Evolutionary conservation across 2,888 invertebrate species (phyloP).

Genomic region (Philonicus albiceps): DNA sequence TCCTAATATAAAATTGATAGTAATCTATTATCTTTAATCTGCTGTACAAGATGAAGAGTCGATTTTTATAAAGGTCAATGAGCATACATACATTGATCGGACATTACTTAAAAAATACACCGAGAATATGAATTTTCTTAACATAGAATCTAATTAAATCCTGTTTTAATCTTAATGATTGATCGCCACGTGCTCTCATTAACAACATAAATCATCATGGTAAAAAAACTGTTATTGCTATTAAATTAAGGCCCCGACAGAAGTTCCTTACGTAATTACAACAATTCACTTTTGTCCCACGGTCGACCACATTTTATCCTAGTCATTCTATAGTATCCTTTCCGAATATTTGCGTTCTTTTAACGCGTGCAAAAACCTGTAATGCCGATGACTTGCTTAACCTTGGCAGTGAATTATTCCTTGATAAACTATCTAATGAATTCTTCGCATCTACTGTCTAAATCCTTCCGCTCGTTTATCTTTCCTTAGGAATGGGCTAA

Average conservation of each 20-base stretch:
- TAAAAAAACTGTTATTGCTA: neutral
- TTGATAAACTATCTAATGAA: constrained; percentile 14
- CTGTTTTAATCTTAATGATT: neutral
- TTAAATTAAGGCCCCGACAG: neutral
- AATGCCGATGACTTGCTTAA: neutral
- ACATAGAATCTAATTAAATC: neutral
- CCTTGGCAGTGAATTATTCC: constrained; percentile 27
- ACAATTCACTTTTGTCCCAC: neutral
- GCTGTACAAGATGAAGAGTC: too few relatives aligned
- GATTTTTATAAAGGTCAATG: too few relatives aligned
- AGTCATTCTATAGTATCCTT: neutral
- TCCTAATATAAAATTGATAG: too few relatives aligned
- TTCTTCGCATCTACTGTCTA: neutral
- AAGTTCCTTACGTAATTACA: neutral
- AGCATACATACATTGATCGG: too few relatives aligned
- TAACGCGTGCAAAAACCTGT: neutral
- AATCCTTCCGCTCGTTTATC: constrained; percentile 13
- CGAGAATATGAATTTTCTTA: too few relatives aligned
- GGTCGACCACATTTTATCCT: neutral
- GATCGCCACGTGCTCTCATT: neutral
- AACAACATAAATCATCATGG: neutral
- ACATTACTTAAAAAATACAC: too few relatives aligned
- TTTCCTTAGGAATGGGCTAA: neutral
- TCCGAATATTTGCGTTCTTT: neutral
- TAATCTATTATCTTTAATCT: too few relatives aligned